Conservation (phyloP, 1,140 invertebrate genomes). For the Chionoecetes opilio region DNA sequence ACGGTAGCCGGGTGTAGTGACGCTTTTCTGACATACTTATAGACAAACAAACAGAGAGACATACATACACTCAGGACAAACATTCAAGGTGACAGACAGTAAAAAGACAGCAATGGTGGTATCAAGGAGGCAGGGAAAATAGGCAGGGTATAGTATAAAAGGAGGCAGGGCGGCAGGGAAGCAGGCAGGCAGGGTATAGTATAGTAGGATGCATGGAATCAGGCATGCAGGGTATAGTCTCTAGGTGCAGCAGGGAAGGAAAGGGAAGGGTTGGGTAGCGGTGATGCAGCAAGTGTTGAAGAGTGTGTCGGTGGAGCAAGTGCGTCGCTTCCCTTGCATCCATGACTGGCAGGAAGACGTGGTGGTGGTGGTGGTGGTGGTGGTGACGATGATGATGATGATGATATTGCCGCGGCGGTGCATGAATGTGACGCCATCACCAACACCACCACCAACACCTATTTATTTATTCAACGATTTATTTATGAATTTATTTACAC, state of each 20-base stretch:
- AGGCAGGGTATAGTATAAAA: background rate
- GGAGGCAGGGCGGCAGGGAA: background rate
- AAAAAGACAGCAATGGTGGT: background rate
- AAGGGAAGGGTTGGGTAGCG: no score
- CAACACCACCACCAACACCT: no score
- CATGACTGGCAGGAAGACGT: background rate
- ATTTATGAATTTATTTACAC: no score
- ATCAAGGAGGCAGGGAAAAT: background rate
- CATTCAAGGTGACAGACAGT: background rate
- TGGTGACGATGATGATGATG: slow-evolving; percentile 43
- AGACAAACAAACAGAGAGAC: slow-evolving; percentile 42
- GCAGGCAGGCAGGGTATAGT: no score
- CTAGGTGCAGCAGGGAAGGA: no score
- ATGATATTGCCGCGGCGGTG: background rate
- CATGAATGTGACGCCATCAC: no score
- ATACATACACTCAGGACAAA: slow-evolving; percentile 44
- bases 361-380: slow-evolving; percentile 4
- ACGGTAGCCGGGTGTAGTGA: background rate
- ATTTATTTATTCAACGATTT: no score
- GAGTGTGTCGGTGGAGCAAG: slow-evolving; percentile 5
- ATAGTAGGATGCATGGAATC: no score
- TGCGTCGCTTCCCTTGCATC: background rate
- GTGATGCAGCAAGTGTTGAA: slow-evolving; percentile 15
- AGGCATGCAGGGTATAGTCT: no score
- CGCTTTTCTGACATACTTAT: background rate